Evolutionary conservation across 2,113 vertebrate genomes (phyloP).

Genomic region (Myiozetetes cayanensis): DNA sequence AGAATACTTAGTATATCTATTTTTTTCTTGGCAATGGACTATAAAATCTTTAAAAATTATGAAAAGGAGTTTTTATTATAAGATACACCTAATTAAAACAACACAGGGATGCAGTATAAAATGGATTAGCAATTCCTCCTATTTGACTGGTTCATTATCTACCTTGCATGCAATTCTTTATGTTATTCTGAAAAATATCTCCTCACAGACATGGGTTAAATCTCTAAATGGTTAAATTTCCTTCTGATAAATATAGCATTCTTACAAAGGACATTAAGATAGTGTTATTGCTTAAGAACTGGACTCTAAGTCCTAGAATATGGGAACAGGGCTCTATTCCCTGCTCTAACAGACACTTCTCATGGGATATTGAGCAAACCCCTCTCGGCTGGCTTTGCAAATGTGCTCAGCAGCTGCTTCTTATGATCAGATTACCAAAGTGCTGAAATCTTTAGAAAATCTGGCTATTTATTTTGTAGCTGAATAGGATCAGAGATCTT

Average conservation of each 20-base stretch:
- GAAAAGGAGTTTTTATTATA: background rate
- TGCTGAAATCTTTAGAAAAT: constrained; percentile 64
- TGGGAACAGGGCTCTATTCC: background rate
- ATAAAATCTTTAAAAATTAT: background rate
- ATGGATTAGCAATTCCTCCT: background rate
- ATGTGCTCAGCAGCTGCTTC: constrained; percentile 54
- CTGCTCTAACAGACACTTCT: background rate
- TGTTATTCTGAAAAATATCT: background rate
- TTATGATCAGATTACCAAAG: constrained; percentile 61
- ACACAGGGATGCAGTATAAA: background rate
- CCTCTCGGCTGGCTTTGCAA: background rate
- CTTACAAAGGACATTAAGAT: background rate
- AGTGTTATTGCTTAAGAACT: background rate
- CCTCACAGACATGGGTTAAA: background rate
- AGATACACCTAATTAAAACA: background rate
- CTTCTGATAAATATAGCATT: background rate
- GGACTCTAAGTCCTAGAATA: background rate
- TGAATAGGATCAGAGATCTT: constrained; percentile 61
- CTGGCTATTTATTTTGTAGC: constrained; percentile 51
- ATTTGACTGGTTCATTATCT: background rate
- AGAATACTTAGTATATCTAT: background rate
- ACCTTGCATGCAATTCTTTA: background rate
- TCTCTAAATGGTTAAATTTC: background rate
- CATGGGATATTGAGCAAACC: background rate
- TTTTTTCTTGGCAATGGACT: background rate